phyloP scores from a whole-genome alignment of 2,888 invertebrate species.

The Drosophila pseudotakahashii region DNA sequence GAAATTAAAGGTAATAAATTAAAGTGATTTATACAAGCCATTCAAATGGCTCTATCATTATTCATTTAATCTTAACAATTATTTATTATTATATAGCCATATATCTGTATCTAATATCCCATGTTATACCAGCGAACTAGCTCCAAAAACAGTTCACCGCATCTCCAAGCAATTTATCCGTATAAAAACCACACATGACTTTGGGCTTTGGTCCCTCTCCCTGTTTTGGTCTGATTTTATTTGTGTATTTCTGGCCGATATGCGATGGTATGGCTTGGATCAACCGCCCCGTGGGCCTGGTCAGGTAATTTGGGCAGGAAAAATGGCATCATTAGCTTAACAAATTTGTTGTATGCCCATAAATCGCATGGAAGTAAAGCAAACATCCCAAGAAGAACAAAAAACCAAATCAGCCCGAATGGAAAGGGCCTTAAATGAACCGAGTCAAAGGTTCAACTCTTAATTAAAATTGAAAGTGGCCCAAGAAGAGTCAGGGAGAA shows the following conservation, averaged over 20 bases:
- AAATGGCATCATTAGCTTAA: conserved; percentile 74
- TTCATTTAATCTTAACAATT: background rate
- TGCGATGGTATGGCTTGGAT: conserved; percentile 12
- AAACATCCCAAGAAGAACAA: too few species aligned
- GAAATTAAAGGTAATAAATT: too few species aligned
- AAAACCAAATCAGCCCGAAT: background rate
- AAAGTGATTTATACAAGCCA: background rate
- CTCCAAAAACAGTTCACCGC: conserved; percentile 6
- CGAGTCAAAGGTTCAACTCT: conserved; percentile 32
- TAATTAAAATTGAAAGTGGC: conserved; percentile 73
- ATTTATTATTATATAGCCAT: background rate
- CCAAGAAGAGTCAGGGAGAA: conserved; percentile 53
- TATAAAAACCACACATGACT: conserved; percentile 29
- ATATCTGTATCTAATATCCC: background rate
- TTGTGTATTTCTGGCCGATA: conserved; percentile 39
- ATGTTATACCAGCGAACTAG: conserved; percentile 12
- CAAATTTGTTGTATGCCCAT: conserved; percentile 68
- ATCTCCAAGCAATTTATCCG: conserved; percentile 15
- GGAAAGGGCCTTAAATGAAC: background rate
- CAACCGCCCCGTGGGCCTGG: conserved; percentile 37
- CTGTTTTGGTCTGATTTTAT: conserved; percentile 52
- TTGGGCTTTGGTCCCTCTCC: conserved; percentile 20
- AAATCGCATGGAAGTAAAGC: conserved; percentile 50
- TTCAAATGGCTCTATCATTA: background rate
- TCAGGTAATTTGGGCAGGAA: conserved; percentile 74